Base-by-base conservation (phyloP, 2,888 invertebrate genomes). In the Digitonthophagus gazella region DNA sequence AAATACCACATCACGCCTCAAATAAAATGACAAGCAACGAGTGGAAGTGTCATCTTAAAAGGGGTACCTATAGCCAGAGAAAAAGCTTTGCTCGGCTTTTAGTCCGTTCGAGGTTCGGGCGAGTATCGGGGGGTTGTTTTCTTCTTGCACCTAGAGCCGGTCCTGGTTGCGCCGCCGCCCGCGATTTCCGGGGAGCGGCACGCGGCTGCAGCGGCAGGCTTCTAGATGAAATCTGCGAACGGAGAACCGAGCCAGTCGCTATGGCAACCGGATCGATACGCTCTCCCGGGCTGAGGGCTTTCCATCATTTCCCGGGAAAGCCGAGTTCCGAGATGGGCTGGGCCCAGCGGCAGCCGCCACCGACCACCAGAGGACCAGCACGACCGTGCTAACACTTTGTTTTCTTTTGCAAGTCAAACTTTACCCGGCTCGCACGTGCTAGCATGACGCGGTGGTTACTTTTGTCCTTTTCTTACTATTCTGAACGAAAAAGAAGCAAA, bases 291-390 rank as follows among this genome's bases (percentile, higher is more conserved):
- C 67, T 66, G 67, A 67, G 67, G 66, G 71, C 68, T 70, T 68
- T 70, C 64, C 70, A 69, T 67, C 58, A 71, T 71, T 71, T 68
- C 71, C 71, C 69, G 64, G 71, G 71, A 65, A 71, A 65, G 44
- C 61, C 61, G 61, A 20, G 18, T 61, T 61, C 20, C 19, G 19
- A 20, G 61, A 61, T 61, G 61, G 61, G 61, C 61, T 61, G 61
- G 61, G 61, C 61, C n/a, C 16, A 20, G 19, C 61, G 19, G 14
- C 14, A 14, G 15, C 57, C 57, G 57, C 57, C 15, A 61, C 19
- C 20, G 61, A n/a, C 61, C 19, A n/a, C 61, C 28, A 44, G 28
- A 44, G 11, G 28, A 11, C n/a, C n/a, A n/a, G n/a, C n/a, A n/a
- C n/a, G 28, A 44, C 28, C 28, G 28, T 44, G 28, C 11, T 44